Base-by-base conservation (phyloP, 2,113 vertebrate genomes). In the Macaca fascicularis region DNA sequence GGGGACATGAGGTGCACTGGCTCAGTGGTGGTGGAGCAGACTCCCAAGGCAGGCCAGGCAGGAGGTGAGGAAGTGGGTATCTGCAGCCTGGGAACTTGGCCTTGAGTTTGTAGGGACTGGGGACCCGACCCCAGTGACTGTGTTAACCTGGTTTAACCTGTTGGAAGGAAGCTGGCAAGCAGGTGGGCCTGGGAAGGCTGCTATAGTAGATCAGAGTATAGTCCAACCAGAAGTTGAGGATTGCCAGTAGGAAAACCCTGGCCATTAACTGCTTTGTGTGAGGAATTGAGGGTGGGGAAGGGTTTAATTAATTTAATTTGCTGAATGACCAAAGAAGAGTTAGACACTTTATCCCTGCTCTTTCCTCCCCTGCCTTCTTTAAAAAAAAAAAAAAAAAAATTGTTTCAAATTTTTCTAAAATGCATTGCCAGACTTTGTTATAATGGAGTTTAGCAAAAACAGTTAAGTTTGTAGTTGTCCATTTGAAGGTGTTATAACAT, bases 381-480 rank as follows among this genome's bases (percentile, higher is more conserved):
- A 38, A 64, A 89, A 69, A 74, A 90, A 52, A 52, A 55, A 45
- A 43, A 86, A 69, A 82, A 90, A 61, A 79, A 57, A 17, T 1
- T 30, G 30, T 89, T 95, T 16, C 25, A 88, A 40, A 38, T 27
- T 40, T 83, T 93, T 70, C 38, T n/a, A 22, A 93, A 89, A 61
- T 79, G 9, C 27, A 38, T 70, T 69, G 22, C 48, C n/a, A 38
- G 14, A 61, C 91, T 94, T 97, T 82, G 52, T 93, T 64, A 64
- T 7, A 90, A 74, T 91, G n/a, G n/a, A 67, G n/a, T 67, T 94
- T 61, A 92, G 69, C 55, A 79, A 75, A 78, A 64, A 52, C 11
- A n/a, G 64, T 74, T 45, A 20, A 30, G 11, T 84, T 89, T 91
- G 55, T 22, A 40, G 90, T 86, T 82, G 72, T 97, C 88, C 7